Conservation (phyloP, 2,888 invertebrate genomes). For the Myopa testacea region DNA sequence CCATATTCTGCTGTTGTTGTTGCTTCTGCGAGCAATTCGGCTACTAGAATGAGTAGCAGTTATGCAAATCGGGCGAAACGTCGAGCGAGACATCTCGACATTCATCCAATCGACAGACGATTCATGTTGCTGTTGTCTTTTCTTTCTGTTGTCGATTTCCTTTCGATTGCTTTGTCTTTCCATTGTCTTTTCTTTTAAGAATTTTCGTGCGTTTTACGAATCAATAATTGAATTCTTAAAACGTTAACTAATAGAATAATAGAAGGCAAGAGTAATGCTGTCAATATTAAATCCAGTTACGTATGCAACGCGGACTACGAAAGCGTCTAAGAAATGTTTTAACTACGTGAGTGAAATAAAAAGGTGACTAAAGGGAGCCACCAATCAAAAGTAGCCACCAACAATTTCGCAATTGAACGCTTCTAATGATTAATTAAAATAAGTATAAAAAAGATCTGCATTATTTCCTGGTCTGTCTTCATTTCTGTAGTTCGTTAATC, state of each 20-base stretch:
- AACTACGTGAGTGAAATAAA: conserved; percentile 22
- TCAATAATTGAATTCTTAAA: conserved; percentile 31
- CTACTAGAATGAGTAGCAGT: conserved; percentile 10
- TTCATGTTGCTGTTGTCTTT: not conserved
- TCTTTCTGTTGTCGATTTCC: no score
- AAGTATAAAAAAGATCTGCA: no score
- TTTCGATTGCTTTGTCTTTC: not conserved
- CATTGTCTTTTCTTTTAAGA: not conserved
- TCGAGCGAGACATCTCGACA: not conserved
- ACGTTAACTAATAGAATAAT: conserved; percentile 15
- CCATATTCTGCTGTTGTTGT: not conserved
- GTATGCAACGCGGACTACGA: conserved; percentile 14
- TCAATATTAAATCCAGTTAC: conserved; percentile 15
- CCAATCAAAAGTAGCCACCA: not conserved
- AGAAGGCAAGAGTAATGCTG: not conserved
- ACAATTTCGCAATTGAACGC: not conserved
- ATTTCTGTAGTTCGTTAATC: no score
- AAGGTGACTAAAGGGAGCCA: no score
- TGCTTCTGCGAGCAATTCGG: not conserved
- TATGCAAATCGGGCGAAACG: conserved; percentile 27
- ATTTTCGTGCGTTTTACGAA: conserved; percentile 22
- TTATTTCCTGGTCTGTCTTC: no score
- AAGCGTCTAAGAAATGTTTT: not conserved
- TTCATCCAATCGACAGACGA: not conserved
- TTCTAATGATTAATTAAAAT: not conserved